Evolutionary conservation across 1,140 invertebrate genomes (phyloP), one percentile per base, ranked within the genome.

Genomic region (roundworm (Caenorhabditis elegans)): DNA sequence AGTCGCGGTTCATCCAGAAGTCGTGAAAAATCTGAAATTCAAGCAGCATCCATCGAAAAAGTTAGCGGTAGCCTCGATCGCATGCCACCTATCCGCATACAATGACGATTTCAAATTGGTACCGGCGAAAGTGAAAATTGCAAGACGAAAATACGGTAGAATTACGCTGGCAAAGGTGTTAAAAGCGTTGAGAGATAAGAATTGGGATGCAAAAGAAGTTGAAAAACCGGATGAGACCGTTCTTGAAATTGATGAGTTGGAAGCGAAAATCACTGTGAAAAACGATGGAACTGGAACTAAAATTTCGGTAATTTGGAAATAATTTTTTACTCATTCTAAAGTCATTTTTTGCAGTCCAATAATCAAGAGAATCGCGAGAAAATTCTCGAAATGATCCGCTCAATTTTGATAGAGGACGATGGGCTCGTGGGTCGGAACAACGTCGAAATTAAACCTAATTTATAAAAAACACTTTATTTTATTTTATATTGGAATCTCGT

Each of bases 31-130:
- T 70, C 19, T 70, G 34, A 39, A 43, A 43, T 70, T 70, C 60
- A 70, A 70, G n/a, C 60, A 70, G n/a, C 60, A 70, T 22, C 60
- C 60, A 6, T 39, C 60, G 10, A 70, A 22, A 70, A 70, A 70
- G 22, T 5, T 70, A 4, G 60, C 60, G 11, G 43, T 70, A 22
- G 60, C 60, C 22, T 39, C 31, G 43, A n/a, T 70, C 5, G 60
- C n/a, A 6, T 70, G 60, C 10, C 11, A 70, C 22, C 60, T 70
- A 8, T 70, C 60, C 60, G 60, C 60, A 19, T 70, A 22, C 34
- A 70, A 70, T 39, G 60, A 70, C n/a, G 60, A 70, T 22, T 70
- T 70, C 34, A 43, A 70, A 39, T 39, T 70, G 34, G 19, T 70
- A 13, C 60, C 60, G 34, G 10, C 60, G 0, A 39, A 39, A 11